These are phyloP conservation scores for Oscheius sp. DNA, from an alignment of 2,888 invertebrate genomes.

Conservation along the genomic window DNA sequence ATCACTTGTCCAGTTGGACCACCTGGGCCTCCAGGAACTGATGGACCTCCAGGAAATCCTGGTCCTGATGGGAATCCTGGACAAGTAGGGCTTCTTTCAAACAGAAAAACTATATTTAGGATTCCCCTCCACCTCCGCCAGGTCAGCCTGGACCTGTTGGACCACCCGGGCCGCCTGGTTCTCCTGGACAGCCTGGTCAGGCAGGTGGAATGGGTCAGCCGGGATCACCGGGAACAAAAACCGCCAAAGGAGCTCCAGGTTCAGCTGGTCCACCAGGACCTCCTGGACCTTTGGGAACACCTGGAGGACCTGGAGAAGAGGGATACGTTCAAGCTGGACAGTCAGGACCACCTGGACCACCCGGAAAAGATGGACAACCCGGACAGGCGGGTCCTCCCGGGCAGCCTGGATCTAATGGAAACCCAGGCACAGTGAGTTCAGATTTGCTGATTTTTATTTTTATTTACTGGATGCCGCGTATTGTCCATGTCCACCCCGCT, in stretches of 20 bases:
- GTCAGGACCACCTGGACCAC: background rate
- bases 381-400: constrained; percentile 2
- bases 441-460: background rate
- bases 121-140: too few relatives aligned
- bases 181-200: constrained; percentile 11
- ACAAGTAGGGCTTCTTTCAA: too few relatives aligned
- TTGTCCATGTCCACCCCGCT: constrained; percentile 13
- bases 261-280: constrained; percentile 11
- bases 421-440: constrained; percentile 10
- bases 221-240: constrained; percentile 2
- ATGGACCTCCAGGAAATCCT: constrained; percentile 1
- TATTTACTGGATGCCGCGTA: background rate
- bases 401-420: background rate
- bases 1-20: constrained; percentile 8
- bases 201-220: background rate
- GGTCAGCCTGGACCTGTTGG: background rate
- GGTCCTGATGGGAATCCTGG: constrained; percentile 14
- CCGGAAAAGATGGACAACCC: constrained; percentile 1
- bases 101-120: too few relatives aligned
- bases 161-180: constrained; percentile 8
- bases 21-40: constrained; percentile 8
- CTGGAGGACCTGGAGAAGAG: background rate
- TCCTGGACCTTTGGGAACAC: background rate
- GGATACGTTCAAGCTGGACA: background rate
- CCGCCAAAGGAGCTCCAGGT: background rate